Evolutionary conservation across 2,113 vertebrate genomes (phyloP), one percentile per base, ranked within the genome.

Genomic region (Columba janthina): DNA sequence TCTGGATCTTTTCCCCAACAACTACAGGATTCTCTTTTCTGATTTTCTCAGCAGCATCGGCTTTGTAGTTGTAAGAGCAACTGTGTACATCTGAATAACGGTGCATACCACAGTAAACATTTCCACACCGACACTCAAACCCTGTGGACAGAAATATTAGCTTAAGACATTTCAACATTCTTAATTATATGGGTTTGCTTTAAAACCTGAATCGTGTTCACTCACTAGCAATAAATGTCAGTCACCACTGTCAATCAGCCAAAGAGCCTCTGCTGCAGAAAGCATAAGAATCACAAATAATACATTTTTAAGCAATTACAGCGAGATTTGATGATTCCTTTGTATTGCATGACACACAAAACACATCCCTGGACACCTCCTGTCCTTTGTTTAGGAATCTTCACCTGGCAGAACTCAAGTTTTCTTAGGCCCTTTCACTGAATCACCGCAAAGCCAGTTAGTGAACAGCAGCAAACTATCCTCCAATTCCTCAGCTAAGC

Each of bases 21-120:
- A 99, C 97, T 96, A 99, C 98, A 56, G 99, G 99, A 96, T 99
- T 99, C 97, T 99, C 99, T 98, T 99, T 99, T 97, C 98, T 98
- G 97, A 99, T 99, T 96, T 98, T 99, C 97, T 98, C 98, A 80
- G 98, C 99, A 82, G 98, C 99, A 64, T 99, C 98, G 18, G 98
- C 98, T 98, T 98, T 99, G 97, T 99, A 99, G 97, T 99, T 98
- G 93, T 98, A 99, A 96, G 98, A 98, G 94, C 99, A 99, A 95
- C 96, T 98, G 98, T 99, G 99, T 85, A 98, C 97, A 56, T 99
- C 98, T 83, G 99, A 99, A 89, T 99, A 99, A 89, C 99, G 98
- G 91, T 99, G 99, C 62, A 98, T 97, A 46, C 98, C 98, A 50
- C 98, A 99, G 97, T 98, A 99, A 87, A 99, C 92, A 51, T 99